Conservation (phyloP, 1,140 invertebrate species). For the Ips nitidus region DNA sequence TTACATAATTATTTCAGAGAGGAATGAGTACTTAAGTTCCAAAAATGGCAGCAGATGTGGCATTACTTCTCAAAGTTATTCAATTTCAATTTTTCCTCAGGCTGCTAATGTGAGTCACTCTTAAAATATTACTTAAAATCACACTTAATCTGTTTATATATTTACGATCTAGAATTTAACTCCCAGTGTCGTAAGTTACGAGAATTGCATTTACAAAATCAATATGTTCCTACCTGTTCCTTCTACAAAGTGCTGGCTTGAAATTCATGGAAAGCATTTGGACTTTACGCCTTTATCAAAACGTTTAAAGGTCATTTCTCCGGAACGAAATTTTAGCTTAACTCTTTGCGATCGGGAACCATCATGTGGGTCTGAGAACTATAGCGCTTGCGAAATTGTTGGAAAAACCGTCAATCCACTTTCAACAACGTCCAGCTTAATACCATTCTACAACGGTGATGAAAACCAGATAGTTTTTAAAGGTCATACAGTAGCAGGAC, state of each 20-base stretch:
- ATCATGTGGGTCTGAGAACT: background rate
- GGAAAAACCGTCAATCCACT: background rate
- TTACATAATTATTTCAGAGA: no score
- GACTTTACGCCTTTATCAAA: constrained; percentile 10
- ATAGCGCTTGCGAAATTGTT: constrained; percentile 14
- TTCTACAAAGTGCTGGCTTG: background rate
- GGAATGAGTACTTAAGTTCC: no score
- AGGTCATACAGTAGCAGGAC: background rate
- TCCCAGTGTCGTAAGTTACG: background rate
- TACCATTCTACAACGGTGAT: constrained; percentile 2
- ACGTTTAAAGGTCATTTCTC: background rate
- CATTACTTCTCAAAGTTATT: no score
- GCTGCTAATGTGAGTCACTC: no score
- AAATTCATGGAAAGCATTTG: constrained; percentile 10
- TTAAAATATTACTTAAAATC: no score
- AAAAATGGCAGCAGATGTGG: no score
- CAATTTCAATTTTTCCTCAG: no score
- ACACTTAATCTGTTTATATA: no score
- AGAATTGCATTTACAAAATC: background rate
- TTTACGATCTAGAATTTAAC: no score
- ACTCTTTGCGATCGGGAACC: constrained; percentile 1
- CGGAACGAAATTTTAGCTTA: constrained; percentile 21
- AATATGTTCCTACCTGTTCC: background rate
- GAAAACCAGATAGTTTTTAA: constrained; percentile 12
- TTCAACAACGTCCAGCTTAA: constrained; percentile 1